A percentile compares a stretch with the other conserved stretches of the same genome.
These are phyloP conservation scores for Cotesia typhae DNA, from an alignment of 1,140 invertebrate species.

Conservation along the genomic window DNA sequence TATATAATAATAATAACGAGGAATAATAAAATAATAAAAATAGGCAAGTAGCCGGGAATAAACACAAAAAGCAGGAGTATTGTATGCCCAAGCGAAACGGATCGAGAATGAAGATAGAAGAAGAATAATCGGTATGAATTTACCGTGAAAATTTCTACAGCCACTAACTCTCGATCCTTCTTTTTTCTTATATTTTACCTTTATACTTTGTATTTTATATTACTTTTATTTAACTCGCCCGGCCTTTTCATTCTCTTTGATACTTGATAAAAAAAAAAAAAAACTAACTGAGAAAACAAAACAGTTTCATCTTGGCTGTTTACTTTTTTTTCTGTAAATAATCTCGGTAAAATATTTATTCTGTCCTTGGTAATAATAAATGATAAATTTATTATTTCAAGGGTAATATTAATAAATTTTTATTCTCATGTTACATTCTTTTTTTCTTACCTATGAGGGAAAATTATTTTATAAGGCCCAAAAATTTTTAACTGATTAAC, in stretches of 20 bases:
- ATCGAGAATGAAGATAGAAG: conserved; percentile 34
- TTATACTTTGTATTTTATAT: conserved; percentile 7
- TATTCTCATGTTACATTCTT: too few species aligned
- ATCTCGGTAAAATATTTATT: too few species aligned
- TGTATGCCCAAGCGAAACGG: conserved; percentile 14
- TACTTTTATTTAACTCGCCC: conserved; percentile 25
- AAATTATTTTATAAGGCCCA: too few species aligned
- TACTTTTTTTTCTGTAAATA: neutral
- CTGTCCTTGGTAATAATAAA: too few species aligned
- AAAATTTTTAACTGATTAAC: too few species aligned
- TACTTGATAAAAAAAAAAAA: too few species aligned
- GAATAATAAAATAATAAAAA: neutral
- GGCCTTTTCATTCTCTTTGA: neutral
- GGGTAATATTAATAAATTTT: neutral
- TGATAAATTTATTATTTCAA: neutral
- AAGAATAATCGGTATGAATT: conserved; percentile 41
- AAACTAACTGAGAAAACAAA: too few species aligned
- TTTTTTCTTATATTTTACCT: conserved; percentile 2
- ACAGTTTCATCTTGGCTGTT: neutral
- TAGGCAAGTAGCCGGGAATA: neutral
- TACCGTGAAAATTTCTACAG: conserved; percentile 39
- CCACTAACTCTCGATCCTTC: conserved; percentile 33
- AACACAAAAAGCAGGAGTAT: conserved; percentile 7
- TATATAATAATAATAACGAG: too few species aligned
- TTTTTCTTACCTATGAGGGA: too few species aligned